phyloP scores from a whole-genome alignment of 2,888 invertebrate genomes.

The Pantelozetes paolii region DNA sequence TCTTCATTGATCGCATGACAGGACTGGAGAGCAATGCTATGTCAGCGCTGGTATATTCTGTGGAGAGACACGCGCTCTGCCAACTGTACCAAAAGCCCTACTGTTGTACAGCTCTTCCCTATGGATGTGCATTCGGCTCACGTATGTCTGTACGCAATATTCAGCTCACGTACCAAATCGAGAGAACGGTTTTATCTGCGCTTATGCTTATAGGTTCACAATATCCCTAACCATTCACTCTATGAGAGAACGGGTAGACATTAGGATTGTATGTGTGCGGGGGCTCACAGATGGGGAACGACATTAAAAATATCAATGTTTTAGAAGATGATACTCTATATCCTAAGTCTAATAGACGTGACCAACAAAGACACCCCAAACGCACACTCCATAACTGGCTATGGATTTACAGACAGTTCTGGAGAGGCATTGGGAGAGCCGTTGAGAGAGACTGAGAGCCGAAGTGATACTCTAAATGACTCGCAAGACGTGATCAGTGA shows the following conservation, averaged over 20 bases:
- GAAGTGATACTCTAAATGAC: conserved; percentile 17
- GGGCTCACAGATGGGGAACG: conserved; percentile 14
- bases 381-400: conserved; percentile 21
- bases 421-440: background rate
- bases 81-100: conserved; percentile 4
- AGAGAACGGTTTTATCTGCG: conserved; percentile 33
- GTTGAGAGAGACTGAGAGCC: background rate
- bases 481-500: background rate
- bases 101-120: conserved; percentile 3
- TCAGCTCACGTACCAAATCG: conserved; percentile 28
- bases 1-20: conserved; percentile 34
- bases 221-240: background rate
- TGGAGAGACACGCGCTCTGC: conserved; percentile 8
- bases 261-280: background rate
- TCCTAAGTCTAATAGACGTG: conserved; percentile 18
- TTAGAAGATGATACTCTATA: conserved; percentile 25
- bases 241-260: conserved; percentile 12
- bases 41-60: background rate
- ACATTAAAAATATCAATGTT: conserved; percentile 27
- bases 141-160: background rate
- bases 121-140: conserved; percentile 9
- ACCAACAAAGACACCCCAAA: conserved; percentile 15
- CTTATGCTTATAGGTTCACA: conserved; percentile 33
- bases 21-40: background rate
- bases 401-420: background rate